Evolutionary conservation across 2,797 vertebrate genomes (phyloP), one percentile per base, ranked within the genome.

Genomic region (Notolabrus celidotus): DNA sequence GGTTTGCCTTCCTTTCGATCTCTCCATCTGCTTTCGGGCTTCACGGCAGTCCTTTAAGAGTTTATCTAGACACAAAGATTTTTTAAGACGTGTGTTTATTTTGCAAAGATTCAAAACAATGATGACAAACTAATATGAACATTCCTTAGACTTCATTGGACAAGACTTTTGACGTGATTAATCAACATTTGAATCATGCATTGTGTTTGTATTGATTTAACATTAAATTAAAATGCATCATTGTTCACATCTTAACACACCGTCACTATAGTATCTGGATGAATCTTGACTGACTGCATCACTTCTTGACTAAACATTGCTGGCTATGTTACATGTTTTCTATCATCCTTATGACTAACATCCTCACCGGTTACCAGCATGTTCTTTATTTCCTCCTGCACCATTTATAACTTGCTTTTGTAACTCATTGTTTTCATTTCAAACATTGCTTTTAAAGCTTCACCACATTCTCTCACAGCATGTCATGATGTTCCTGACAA

Each of bases 261-360:
- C 2, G 14, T 61, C 7, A 36, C 52, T 36, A 27, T 27, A 55
- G 23, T 62, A 53, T 88, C 92, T 93, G 92, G 91, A 93, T 93
- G 89, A 89, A 91, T 68, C 87, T 83, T 55, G 38, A 74, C 14
- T 50, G 77, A 67, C 84, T 81, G 85, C 80, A 65, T 57, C 54
- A 61, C 62, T 46, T 57, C 23, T 20, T 10, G 9, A 38, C 36
- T 56, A 20, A 49, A 74, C 49, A 56, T 36, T 36, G 49, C 17
- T 17, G 9, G 17, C 61, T 69, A 10, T 49, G 1, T 34, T 39
- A 55, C 29, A 43, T 8, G n/a, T n/a, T 64, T n/a, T 53, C 45
- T 71, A 60, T 74, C 6, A 59, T 63, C 41, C 64, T 22, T 45
- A 12, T 64, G 29, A 74, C 80, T 82, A 79, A 79, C 62, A 17